Evolutionary conservation across 2,113 vertebrate genomes (phyloP), one percentile per base, ranked within the genome.

Genomic region (Alexandromys fortis): DNA sequence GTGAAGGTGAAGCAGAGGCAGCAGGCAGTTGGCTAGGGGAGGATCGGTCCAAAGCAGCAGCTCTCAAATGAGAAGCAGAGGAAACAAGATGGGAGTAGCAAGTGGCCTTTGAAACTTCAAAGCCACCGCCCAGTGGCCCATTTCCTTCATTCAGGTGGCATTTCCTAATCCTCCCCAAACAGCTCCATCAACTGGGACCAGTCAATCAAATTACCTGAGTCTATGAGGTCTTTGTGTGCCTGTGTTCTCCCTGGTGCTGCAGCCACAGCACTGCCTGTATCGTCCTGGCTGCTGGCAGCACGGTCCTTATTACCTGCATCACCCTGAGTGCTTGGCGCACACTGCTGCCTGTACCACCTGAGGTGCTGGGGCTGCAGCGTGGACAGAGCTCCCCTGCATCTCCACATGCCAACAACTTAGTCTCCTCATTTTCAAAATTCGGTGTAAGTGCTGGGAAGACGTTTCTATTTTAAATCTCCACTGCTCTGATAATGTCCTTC

Each of bases 401-500:
- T 86, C 77, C 77, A 22, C 52, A 47, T 0, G 0, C 12, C 38
- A 47, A 78, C 73, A 21, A 49, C 49, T 30, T 45, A 70, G 52
- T 33, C 73, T 67, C 17, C 0, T 76, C 83, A 1, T 17, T 94
- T 92, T 68, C 92, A 95, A 81, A 78, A 52, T 65, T 30, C 35
- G 87, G 75, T 4, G 30, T 42, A 21, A 9, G 4, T 38, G n/a
- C 61, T 83, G 55, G 91, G 76, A 75, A 75, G 82, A 83, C 47
- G 42, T 72, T 94, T 95, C 92, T 94, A 72, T 76, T 93, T 96
- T 85, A 87, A 86, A 94, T 47, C 75, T 90, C 77, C 85, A 83
- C 75, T 63, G 47, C 45, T 96, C 92, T 88, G 96, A 96, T 96
- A 94, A 94, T 67, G 70, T 73, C 92, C 89, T 96, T 91, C 77